Base-by-base conservation (phyloP, 2,888 invertebrate species). In the Euzetes globulus region DNA sequence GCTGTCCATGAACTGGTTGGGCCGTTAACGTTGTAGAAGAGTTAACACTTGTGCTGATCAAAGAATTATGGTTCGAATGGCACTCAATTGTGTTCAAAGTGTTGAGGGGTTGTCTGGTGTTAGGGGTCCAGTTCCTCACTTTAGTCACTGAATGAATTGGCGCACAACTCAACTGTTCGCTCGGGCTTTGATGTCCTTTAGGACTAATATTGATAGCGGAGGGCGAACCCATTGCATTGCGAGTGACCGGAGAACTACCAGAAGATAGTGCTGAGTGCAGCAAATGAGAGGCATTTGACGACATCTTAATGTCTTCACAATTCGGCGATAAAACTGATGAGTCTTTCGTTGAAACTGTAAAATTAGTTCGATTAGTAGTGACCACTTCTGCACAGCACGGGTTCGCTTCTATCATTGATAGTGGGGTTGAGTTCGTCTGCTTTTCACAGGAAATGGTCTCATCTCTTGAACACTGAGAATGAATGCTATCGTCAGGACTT, bases 131-230 rank as follows among this genome's bases (percentile, higher is more conserved):
- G 13, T 68, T 68, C 45, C 45, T 41, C 45, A 68, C 68, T 68
- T 68, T 68, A 45, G 41, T 68, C 45, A 68, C 68, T 29, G 17
- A 29, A 68, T 68, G 68, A 13, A 65, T 65, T 33, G 65, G 65
- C 33, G 68, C 68, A 68, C 68, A 68, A 68, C 11, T 22, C 45
- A 37, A 22, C 11, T 41, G 45, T 22, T 68, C 68, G n/a, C 17
- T 41, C 25, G 52, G 33, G 22, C 45, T 63, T 72, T 75, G 75
- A 45, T 72, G 72, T 29, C 41, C 71, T 37, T 75, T 75, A 22
- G 74, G 74, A 33, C 74, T 68, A 68, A 68, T 68, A n/a, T 6
- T n/a, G 25, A 45, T 15, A 68, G 41, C 41, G 45, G 68, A 45
- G 22, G 68, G 68, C 45, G 68, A 68, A 11, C 68, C 68, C 68